Evolutionary conservation across 2,888 invertebrate species (phyloP), one percentile per base, ranked within the genome.

Genomic region (Epirrhoe alternata): DNA sequence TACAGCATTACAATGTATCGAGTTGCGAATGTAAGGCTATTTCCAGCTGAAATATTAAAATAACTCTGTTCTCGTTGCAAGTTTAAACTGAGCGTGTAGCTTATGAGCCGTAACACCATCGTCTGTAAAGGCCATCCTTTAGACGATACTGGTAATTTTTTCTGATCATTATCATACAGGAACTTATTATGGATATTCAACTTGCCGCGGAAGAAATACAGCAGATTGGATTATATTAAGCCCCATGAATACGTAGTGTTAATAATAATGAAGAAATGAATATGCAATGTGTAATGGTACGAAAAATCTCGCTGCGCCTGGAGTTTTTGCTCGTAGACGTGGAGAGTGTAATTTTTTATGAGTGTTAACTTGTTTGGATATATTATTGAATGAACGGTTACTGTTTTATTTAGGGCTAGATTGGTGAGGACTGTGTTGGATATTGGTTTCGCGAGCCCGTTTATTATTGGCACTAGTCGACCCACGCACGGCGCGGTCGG

Each of bases 61-160:
- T 59, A 60, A 65, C 64, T 51, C 50, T 42, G 33, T 31, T 60
- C 35, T 35, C 10, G 16, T 31, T 53, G 53, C 35, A 12, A 56
- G 49, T 56, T 62, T 33, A 17, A 77, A 75, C 69, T 74, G 74
- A 73, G 83, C 84, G 82, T 82, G 85, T 75, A 77, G 72, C 79
- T 77, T 75, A 82, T 84, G 86, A 86, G 84, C 81, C 85, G 78
- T 80, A 77, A 84, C 86, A 80, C 24, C 24, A 24, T 24, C 24
- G 24, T 24, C 24, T 24, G 24, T 24, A 24, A 68, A 77, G 77
- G 76, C 77, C 68, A 77, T 85, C 24, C 24, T 79, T 79, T 78
- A 82, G 79, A 80, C 79, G 77, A 75, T 78, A 79, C 79, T 76
- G 75, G 73, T 76, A 74, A 74, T 78, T 81, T 76, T 72, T 69